Evolutionary conservation across 2,113 vertebrate species (phyloP).

Genomic region (Mastomys natalensis): DNA sequence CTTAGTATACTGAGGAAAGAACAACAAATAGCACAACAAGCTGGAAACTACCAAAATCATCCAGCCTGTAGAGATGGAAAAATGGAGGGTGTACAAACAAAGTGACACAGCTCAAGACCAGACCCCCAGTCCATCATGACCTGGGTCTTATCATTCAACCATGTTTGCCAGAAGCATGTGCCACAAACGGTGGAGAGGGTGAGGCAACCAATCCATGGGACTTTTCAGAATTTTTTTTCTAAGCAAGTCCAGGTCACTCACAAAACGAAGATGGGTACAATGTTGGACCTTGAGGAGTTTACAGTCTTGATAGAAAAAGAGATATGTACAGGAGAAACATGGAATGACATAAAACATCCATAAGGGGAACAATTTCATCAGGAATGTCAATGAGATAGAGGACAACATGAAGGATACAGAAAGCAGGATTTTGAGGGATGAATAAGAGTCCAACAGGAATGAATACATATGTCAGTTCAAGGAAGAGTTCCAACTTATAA

Average conservation of each 20-base stretch:
- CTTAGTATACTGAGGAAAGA: background rate
- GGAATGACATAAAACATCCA: background rate
- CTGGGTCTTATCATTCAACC: background rate
- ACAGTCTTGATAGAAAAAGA: conserved; percentile 12
- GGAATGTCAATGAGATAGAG: background rate
- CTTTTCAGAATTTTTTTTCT: background rate
- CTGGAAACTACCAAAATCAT: background rate
- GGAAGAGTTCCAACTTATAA: background rate
- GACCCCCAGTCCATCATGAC: background rate
- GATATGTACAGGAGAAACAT: background rate
- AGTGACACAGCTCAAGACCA: background rate
- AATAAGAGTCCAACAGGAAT: background rate
- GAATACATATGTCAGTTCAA: background rate
- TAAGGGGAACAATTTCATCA: background rate
- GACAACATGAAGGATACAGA: background rate
- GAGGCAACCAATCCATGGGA: background rate
- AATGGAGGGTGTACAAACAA: background rate
- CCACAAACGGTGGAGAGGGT: background rate
- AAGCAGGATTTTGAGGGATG: background rate
- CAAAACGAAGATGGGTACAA: accelerated
- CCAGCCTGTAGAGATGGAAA: background rate
- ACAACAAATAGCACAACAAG: background rate
- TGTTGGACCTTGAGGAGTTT: background rate
- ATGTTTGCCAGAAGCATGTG: background rate
- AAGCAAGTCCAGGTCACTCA: background rate